Percentiles rank a stretch among this genome's conserved stretches.
phyloP scores from a whole-genome alignment of 2,797 vertebrate genomes.

The Hylomyscus alleni region DNA sequence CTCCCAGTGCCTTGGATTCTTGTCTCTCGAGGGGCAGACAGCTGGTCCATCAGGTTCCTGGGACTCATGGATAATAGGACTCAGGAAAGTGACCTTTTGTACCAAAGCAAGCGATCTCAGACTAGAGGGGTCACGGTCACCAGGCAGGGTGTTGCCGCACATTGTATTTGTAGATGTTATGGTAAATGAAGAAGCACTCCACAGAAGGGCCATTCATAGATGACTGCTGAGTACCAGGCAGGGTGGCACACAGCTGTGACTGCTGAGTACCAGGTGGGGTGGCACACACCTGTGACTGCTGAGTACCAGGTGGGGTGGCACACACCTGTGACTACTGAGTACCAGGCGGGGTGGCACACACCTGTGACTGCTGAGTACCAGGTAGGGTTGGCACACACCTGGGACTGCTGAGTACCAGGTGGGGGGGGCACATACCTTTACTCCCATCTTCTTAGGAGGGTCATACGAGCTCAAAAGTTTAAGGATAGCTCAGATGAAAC shows the following conservation, averaged over 20 bases:
- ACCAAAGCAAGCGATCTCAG: background rate
- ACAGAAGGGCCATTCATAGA: background rate
- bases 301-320: background rate
- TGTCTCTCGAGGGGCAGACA: background rate
- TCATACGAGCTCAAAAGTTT: background rate
- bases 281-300: background rate
- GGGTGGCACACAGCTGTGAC: background rate
- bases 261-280: background rate
- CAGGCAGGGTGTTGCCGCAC: no score
- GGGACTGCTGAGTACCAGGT: no score
- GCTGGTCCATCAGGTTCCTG: background rate
- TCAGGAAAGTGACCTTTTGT: background rate
- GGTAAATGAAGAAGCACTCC: no score
- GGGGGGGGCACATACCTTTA: background rate
- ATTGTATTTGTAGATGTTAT: fast-evolving
- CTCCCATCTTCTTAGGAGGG: background rate
- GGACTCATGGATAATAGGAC: background rate
- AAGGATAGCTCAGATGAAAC: background rate
- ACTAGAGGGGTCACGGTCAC: background rate
- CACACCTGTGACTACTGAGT: background rate
- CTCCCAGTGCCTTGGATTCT: background rate
- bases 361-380: background rate
- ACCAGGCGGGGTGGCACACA: background rate
- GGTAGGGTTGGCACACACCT: no score
- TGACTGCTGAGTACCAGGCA: background rate